Base-by-base conservation (phyloP, 2,797 vertebrate species). In the Gymnopithys bicolor region DNA sequence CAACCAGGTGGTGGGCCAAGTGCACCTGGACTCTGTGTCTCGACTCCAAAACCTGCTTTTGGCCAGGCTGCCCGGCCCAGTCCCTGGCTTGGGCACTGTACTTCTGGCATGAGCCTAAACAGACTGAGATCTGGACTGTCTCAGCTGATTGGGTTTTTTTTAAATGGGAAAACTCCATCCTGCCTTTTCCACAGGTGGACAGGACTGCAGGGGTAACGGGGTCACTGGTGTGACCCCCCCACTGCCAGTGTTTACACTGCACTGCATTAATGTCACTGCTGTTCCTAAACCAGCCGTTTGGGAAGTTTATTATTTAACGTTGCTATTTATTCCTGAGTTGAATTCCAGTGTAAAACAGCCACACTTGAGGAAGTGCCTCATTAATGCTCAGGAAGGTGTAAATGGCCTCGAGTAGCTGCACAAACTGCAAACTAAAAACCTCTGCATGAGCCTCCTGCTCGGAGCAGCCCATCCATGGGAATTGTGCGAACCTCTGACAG, bases 1-100 rank as follows among this genome's bases (percentile, higher is more conserved):
- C 1, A 0, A 18, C 45, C 1, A 4, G 14, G 8, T 0, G 1
- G 14, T 0, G 0, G 22, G 58, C n/a, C 15, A 1, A 10, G 3
- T 0, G 49, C 28, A 4, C 13, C 28, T 2, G 2, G 4, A n/a
- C 37, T 8, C 2, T 13, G 35, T 53, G n/a, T 45, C 74, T 66
- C 51, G 2, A 5, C 48, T 52, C 58, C 5, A 4, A 7, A 35
- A 9, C 43, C 27, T 6, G 0, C n/a, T 39, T 7, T 1, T 7
- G 55, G 37, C 25, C 27, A 2, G 69, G 71, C 53, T 79, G 35
- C 58, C 58, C 0, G 0, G 5, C 25, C 48, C 39, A 24, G n/a
- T 7, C 37, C 52, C 52, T 6, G 49, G 14, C 64, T 45, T 30
- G 5, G 56, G 76, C 5, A 0, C 7, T 33, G 24, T 66, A 71